Evolutionary conservation across 2,113 vertebrate species (phyloP).

Genomic region (Poicephalus meyeri): DNA sequence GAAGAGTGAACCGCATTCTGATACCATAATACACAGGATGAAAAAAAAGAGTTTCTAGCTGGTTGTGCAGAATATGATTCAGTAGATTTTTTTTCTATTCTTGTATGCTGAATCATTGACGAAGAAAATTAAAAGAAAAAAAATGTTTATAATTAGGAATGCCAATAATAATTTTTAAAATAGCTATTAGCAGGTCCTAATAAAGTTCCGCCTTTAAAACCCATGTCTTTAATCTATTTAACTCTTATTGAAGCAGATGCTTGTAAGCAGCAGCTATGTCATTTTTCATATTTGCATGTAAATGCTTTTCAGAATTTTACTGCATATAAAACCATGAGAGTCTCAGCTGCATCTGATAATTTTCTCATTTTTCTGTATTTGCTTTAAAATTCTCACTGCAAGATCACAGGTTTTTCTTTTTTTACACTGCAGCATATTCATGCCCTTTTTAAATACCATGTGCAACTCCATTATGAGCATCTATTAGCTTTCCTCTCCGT

Average conservation of each 20-base stretch:
- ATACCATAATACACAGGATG: not conserved
- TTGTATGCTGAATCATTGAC: not conserved
- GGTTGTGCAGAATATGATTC: not conserved
- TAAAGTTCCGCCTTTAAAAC: not conserved
- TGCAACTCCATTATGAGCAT: not conserved
- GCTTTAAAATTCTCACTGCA: not conserved
- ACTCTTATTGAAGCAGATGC: not conserved
- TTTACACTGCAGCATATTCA: not conserved
- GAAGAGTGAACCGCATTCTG: not conserved
- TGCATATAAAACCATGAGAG: not conserved
- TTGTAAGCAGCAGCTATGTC: not conserved
- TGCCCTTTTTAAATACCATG: not conserved
- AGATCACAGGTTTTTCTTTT: not conserved
- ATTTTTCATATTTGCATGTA: not conserved
- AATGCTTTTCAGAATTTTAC: not conserved
- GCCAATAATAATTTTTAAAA: not conserved
- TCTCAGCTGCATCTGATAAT: not conserved
- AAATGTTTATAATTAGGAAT: not conserved
- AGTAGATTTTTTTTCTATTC: not conserved
- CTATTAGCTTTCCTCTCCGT: not conserved
- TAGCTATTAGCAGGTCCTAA: not conserved
- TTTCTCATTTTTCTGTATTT: not conserved
- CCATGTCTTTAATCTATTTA: not conserved
- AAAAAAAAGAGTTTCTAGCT: not conserved
- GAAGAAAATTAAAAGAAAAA: not conserved